Percentiles rank a stretch among this genome's conserved stretches.
These are phyloP conservation scores for Triops cancriformis DNA, from an alignment of 1,140 invertebrate species.

Conservation along the genomic window DNA sequence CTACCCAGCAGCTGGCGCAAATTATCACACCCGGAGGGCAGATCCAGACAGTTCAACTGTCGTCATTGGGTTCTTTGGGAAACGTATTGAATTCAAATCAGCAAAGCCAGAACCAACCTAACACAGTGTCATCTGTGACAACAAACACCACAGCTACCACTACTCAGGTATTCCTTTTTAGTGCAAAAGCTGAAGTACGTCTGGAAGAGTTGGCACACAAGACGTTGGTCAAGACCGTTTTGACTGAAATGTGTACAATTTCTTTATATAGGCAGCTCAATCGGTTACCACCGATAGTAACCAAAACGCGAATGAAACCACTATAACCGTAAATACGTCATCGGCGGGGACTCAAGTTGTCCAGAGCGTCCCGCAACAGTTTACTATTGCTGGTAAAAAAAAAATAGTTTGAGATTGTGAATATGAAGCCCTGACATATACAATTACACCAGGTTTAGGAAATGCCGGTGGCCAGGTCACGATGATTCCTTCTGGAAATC, in stretches of 20 bases:
- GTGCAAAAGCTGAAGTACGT: too few species aligned
- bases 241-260: too few species aligned
- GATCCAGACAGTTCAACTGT: slow-evolving; percentile 73
- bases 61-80: slow-evolving; percentile 45
- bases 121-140: slow-evolving; percentile 37
- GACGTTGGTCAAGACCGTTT: too few species aligned
- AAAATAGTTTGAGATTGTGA: neutral
- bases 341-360: slow-evolving; percentile 19
- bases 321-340: slow-evolving; percentile 11
- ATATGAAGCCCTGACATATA: neutral
- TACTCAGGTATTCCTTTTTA: slow-evolving; percentile 31
- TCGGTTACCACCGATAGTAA: neutral
- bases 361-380: slow-evolving; percentile 40
- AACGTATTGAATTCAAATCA: slow-evolving; percentile 23
- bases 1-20: slow-evolving; percentile 64
- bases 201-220: too few species aligned
- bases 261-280: slow-evolving; percentile 22
- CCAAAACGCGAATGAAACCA: slow-evolving; percentile 16
- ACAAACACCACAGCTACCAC: slow-evolving; percentile 40
- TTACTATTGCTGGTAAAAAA: slow-evolving; percentile 44
- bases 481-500: slow-evolving; percentile 54
- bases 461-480: slow-evolving; percentile 54
- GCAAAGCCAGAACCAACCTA: slow-evolving; percentile 18
- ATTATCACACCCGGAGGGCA: slow-evolving; percentile 78
- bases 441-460: slow-evolving; percentile 31